Evolutionary conservation across 1,140 invertebrate genomes (phyloP), one percentile per base, ranked within the genome.

Genomic region (Dinothrombium tinctorium): DNA sequence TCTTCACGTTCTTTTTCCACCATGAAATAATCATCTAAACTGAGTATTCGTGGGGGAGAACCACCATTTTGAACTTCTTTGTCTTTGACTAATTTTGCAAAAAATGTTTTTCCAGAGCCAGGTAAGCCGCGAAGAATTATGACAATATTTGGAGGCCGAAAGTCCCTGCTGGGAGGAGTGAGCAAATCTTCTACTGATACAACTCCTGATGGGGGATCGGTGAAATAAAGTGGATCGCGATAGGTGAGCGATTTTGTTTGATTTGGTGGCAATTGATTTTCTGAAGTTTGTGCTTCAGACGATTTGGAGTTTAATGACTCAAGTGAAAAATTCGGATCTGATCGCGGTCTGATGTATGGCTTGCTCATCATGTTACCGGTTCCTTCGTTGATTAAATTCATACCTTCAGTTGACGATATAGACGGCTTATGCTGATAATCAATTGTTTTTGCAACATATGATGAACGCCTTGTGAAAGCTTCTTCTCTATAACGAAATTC

Each of bases 21-120:
- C 60, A 90, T 76, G 52, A 90, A 94, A 58, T 94, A 95, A 63
- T 95, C 86, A 60, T 95, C 86, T 31, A 95, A 68, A 46, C 79
- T 84, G 39, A 94, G 66, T 51, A 95, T 87, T 47, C 87, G 65
- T 2, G 79, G 76, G 31, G 75, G 77, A 43, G 72, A 70, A 2
- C 74, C 74, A 33, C 76, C 74, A 58, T 73, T 69, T 47, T 72
- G 68, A 9, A 74, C 60, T 56, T 77, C 74, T 53, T 72, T 72
- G 46, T 76, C 75, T 73, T 83, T 79, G 32, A 87, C 77, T 23
- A 83, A 59, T 63, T 81, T 83, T 3, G 79, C 76, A 49, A 82
- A 64, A 59, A 73, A 76, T 22, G 77, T 79, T 63, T 87, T 87
- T 33, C 83, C 82, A 58, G 78, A 78, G 2, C 84, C 82, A 14